These are phyloP conservation scores for Heliothis virescens DNA, from an alignment of 1,140 invertebrate species.

Conservation along the genomic window DNA sequence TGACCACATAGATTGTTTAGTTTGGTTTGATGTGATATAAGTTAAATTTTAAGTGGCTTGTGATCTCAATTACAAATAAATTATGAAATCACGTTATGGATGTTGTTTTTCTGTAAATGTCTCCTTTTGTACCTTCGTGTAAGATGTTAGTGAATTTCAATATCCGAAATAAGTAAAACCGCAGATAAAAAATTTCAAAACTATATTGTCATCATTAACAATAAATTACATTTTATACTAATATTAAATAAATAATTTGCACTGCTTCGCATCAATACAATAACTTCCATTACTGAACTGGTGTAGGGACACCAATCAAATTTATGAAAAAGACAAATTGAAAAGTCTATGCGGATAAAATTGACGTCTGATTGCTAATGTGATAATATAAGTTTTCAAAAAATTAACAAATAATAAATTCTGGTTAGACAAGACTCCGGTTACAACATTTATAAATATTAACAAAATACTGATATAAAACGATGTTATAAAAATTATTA, in stretches of 20 bases:
- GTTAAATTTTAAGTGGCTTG: slow-evolving; percentile 76
- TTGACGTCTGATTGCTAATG: slow-evolving; percentile 35
- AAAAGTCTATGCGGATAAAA: slow-evolving; percentile 3
- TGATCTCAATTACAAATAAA: slow-evolving; percentile 83
- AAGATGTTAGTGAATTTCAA: not conserved
- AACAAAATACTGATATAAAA: slow-evolving; percentile 50
- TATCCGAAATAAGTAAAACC: slow-evolving; percentile 6
- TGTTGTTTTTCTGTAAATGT: slow-evolving; percentile 47
- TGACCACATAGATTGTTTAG: slow-evolving; percentile 14
- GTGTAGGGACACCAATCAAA: not conserved
- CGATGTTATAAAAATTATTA: slow-evolving; percentile 46
- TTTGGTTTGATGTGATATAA: slow-evolving; percentile 62
- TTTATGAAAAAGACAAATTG: slow-evolving; percentile 7
- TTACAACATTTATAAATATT: slow-evolving; percentile 50
- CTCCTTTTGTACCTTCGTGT: not conserved
- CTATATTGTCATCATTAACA: slow-evolving; percentile 72
- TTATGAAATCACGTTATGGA: slow-evolving; percentile 62
- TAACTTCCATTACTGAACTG: slow-evolving; percentile 8
- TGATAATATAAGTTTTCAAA: slow-evolving; percentile 42
- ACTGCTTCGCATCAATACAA: slow-evolving; percentile 53
- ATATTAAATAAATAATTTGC: slow-evolving; percentile 63
- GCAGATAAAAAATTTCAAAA: slow-evolving; percentile 64
- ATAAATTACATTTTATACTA: slow-evolving; percentile 69
- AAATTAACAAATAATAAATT: slow-evolving; percentile 52
- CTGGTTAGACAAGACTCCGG: slow-evolving; percentile 37